Conservation (phyloP, 2,797 vertebrate species). For the Gadopsis marmoratus region DNA sequence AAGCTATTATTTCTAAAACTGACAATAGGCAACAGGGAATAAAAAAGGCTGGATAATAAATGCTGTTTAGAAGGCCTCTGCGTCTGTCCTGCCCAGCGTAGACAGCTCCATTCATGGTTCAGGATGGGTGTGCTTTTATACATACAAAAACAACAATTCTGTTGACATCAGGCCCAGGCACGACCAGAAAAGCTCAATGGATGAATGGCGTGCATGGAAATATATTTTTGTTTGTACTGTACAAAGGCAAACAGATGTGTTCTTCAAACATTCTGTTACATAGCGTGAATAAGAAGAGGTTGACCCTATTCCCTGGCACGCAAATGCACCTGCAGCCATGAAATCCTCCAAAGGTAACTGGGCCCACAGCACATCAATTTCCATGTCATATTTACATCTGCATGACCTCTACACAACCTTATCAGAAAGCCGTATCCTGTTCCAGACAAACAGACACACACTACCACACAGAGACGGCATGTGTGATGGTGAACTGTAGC, state of each 20-base stretch:
- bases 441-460: constrained; percentile 54
- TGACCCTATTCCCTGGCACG: constrained; percentile 41
- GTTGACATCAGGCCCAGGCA: constrained; percentile 40
- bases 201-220: constrained; percentile 29
- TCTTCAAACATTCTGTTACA: constrained; percentile 41
- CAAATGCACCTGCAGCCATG: constrained; percentile 44
- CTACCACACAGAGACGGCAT: constrained; percentile 28
- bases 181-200: constrained; percentile 38
- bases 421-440: constrained; percentile 56
- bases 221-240: constrained; percentile 16
- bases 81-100: constrained; percentile 21
- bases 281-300: constrained; percentile 19
- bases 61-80: constrained; percentile 42
- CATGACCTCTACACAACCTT: constrained; percentile 65
- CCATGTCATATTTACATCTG: constrained; percentile 67
- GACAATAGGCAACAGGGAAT: constrained; percentile 55
- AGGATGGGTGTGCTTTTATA: constrained; percentile 38
- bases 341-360: constrained; percentile 37
- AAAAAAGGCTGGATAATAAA: constrained; percentile 54
- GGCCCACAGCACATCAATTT: constrained; percentile 62
- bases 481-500: constrained; percentile 39
- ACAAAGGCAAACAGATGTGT: constrained; percentile 35
- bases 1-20: constrained; percentile 63
- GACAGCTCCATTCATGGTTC: constrained; percentile 37
- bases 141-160: constrained; percentile 31